Conservation (phyloP, 2,888 invertebrate genomes). For the Zeuzera pyrina region DNA sequence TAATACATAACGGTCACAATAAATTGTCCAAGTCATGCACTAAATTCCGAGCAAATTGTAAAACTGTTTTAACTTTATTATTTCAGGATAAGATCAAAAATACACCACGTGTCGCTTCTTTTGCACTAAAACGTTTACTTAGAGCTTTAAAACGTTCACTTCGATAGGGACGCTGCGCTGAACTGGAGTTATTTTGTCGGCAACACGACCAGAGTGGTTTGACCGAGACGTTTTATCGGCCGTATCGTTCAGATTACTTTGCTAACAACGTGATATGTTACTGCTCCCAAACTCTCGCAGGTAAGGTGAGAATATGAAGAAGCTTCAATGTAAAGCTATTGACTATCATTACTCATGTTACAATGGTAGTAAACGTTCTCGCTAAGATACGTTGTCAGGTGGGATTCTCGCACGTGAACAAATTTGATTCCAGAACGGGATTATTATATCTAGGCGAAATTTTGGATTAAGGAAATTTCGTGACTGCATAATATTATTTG, state of each 20-base stretch:
- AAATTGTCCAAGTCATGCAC: too few species aligned
- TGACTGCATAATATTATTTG: too few species aligned
- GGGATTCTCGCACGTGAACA: constrained; percentile 56
- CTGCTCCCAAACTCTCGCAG: too few species aligned
- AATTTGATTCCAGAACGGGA: constrained; percentile 55
- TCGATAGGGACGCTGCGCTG: constrained; percentile 39
- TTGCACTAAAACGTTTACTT: too few species aligned
- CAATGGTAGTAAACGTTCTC: constrained; percentile 20
- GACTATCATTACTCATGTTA: too few species aligned
- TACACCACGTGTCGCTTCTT: too few species aligned
- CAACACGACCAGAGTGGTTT: constrained; percentile 25
- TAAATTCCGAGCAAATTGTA: too few species aligned
- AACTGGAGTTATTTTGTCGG: constrained; percentile 58
- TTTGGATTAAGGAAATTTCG: background rate
- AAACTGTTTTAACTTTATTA: too few species aligned
- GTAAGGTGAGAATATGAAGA: too few species aligned
- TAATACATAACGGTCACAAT: too few species aligned
- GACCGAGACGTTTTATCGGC: constrained; percentile 13
- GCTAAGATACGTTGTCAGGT: constrained; percentile 41
- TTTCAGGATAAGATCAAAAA: too few species aligned
- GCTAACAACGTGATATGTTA: constrained; percentile 30
- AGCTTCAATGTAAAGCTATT: too few species aligned
- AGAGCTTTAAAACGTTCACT: constrained; percentile 37
- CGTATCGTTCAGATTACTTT: constrained; percentile 21
- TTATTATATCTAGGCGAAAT: constrained; percentile 18